Conservation (phyloP, 2,888 invertebrate genomes). For the Tinea semifulvella region DNA sequence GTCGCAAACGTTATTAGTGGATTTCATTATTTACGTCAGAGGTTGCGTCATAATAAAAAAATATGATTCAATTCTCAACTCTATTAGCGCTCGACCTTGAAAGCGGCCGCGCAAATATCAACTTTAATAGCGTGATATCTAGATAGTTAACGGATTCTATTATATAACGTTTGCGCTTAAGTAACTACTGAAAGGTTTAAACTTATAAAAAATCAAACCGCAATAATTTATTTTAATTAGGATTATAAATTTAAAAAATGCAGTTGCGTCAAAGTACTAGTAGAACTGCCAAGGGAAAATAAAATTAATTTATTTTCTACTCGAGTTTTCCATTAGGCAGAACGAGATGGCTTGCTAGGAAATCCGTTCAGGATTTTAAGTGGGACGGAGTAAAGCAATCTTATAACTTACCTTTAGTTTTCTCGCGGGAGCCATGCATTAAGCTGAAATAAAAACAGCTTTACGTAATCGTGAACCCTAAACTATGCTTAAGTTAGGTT, state of each 20-base stretch:
- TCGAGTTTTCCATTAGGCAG: not conserved
- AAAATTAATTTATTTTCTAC: not conserved
- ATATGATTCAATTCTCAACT: no score
- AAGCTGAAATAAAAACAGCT: conserved; percentile 2
- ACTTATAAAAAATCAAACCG: no score
- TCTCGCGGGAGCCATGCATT: conserved; percentile 3
- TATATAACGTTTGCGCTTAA: no score
- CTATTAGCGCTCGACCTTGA: no score
- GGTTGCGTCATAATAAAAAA: no score
- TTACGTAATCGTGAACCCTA: not conserved
- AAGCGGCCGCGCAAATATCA: no score
- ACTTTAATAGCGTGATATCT: no score
- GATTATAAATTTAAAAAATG: not conserved
- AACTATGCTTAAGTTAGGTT: not conserved
- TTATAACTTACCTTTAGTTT: conserved; percentile 9
- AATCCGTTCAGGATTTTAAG: conserved; percentile 4
- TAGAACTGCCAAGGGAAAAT: not conserved
- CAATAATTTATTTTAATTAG: no score
- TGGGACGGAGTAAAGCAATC: conserved; percentile 8
- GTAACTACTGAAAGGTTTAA: no score
- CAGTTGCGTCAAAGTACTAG: not conserved
- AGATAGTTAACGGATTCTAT: no score
- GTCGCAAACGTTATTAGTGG: no score
- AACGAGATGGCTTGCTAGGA: not conserved
- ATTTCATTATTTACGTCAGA: no score